Evolutionary conservation across 1,140 invertebrate species (phyloP).

Genomic region (Anoplophora glabripennis): DNA sequence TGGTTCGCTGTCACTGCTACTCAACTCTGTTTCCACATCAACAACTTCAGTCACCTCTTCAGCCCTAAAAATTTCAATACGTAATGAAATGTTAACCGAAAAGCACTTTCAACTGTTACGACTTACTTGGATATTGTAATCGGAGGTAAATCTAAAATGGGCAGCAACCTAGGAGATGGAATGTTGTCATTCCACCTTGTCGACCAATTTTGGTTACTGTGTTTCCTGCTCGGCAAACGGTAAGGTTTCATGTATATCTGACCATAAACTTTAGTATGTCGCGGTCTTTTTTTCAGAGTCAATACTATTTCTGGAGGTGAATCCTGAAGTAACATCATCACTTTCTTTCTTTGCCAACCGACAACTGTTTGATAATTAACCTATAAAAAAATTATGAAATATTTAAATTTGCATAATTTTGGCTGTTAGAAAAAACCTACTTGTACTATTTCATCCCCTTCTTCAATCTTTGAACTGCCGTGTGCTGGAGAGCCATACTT

Average conservation of each 20-base stretch:
- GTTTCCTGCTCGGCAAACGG: conserved; percentile 71
- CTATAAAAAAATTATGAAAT: conserved; percentile 50
- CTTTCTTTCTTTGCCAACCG: conserved; percentile 80
- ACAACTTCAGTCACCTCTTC: conserved; percentile 32
- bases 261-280: conserved; percentile 78
- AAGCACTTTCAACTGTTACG: conserved; percentile 6
- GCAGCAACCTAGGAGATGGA: conserved; percentile 63
- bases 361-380: conserved; percentile 91
- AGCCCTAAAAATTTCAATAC: conserved; percentile 33
- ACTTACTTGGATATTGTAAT: conserved; percentile 59
- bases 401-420: neutral
- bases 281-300: conserved; percentile 79
- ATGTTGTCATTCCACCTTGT: conserved; percentile 63
- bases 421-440: conserved; percentile 50
- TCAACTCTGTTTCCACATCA: conserved; percentile 38
- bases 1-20: conserved; percentile 44
- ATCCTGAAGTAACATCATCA: conserved; percentile 74
- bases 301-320: conserved; percentile 77
- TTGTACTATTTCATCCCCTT: conserved; percentile 91
- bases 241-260: conserved; percentile 80
- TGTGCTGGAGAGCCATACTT: conserved; percentile 82
- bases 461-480: conserved; percentile 84
- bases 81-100: conserved; percentile 7
- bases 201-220: conserved; percentile 60
- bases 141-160: conserved; percentile 61